Evolutionary conservation across 2,113 vertebrate genomes (phyloP).

Genomic region (Numenius arquata): DNA sequence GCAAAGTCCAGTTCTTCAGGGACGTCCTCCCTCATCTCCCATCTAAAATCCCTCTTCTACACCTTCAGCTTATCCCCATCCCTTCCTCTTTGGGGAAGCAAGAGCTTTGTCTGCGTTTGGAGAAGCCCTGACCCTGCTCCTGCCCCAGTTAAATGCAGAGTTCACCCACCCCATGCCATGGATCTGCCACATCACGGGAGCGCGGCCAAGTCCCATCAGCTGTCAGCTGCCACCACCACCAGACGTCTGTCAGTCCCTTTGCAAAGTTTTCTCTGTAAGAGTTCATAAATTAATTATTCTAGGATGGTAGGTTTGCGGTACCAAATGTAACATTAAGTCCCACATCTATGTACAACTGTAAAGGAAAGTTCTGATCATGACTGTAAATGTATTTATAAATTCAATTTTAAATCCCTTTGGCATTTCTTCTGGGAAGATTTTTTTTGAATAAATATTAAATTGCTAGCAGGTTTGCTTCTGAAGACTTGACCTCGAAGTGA

Average conservation of each 20-base stretch:
- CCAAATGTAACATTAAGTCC: background rate
- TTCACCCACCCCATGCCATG: background rate
- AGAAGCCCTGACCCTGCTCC: background rate
- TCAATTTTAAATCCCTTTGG: background rate
- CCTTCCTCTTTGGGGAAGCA: background rate
- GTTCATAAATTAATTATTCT: background rate
- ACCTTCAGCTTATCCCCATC: background rate
- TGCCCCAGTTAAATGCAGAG: background rate
- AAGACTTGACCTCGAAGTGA: background rate
- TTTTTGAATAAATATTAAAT: background rate
- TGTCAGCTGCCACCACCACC: rapidly evolving
- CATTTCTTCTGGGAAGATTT: background rate
- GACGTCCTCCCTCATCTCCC: background rate
- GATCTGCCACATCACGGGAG: too few species aligned
- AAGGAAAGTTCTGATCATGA: background rate
- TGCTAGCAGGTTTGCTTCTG: background rate
- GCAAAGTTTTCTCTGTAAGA: background rate
- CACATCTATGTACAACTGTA: rapidly evolving
- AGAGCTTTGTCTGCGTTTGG: background rate
- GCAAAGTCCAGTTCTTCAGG: background rate
- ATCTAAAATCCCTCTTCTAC: background rate
- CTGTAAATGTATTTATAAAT: background rate
- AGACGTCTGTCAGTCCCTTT: background rate
- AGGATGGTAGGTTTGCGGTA: background rate
- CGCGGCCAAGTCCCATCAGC: background rate